Evolutionary conservation across 2,888 invertebrate species (phyloP).

Genomic region (Lasioglossum villosulum): DNA sequence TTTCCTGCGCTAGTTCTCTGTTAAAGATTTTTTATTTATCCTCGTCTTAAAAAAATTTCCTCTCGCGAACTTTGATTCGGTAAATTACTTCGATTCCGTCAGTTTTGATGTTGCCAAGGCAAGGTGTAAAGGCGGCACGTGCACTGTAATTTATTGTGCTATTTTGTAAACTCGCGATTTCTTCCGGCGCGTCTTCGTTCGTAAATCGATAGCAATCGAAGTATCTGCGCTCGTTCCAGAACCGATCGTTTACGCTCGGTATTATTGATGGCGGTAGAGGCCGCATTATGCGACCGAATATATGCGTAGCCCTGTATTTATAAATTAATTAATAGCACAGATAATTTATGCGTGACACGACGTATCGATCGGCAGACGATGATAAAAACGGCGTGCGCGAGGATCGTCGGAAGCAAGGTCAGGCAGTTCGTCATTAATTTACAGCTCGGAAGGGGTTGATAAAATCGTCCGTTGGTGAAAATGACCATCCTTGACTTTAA

Average conservation of each 20-base stretch:
- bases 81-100: no score
- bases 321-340: slow-evolving; percentile 55
- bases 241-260: background rate
- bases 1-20: no score
- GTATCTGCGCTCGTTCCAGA: background rate
- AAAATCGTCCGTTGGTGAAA: slow-evolving; percentile 62
- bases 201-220: slow-evolving; percentile 15
- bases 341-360: slow-evolving; percentile 54
- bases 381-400: slow-evolving; percentile 56
- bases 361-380: slow-evolving; percentile 57
- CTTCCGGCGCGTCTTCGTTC: background rate
- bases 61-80: no score
- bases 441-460: slow-evolving; percentile 59
- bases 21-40: no score
- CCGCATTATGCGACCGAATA: slow-evolving; percentile 1
- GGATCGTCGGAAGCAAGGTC: slow-evolving; percentile 58
- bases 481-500: slow-evolving; percentile 63
- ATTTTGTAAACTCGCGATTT: background rate
- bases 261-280: slow-evolving; percentile 35
- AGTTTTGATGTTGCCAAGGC: background rate
- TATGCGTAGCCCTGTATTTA: slow-evolving; percentile 5
- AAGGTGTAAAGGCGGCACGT: background rate
- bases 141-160: background rate
- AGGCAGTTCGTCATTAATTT: slow-evolving; percentile 54
- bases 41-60: no score